These are phyloP conservation scores for Esperia sulphurella DNA, from an alignment of 2,888 invertebrate species.

Conservation along the genomic window DNA sequence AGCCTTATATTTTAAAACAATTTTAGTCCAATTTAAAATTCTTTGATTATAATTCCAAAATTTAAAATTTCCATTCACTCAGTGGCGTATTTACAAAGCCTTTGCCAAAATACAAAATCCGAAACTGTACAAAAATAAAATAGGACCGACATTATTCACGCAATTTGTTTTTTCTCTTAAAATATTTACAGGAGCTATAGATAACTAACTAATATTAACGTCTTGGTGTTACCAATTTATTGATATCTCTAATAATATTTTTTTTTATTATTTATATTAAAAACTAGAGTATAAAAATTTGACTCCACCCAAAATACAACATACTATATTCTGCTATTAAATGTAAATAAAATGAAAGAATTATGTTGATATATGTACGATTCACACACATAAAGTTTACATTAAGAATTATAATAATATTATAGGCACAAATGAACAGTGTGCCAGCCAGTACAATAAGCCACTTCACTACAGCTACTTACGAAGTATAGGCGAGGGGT, in stretches of 20 bases:
- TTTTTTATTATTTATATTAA: conserved; percentile 28
- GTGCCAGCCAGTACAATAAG: conserved; percentile 51
- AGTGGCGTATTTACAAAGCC: conserved; percentile 31
- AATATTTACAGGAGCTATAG: conserved; percentile 50
- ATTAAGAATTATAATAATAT: conserved; percentile 42
- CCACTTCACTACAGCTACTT: conserved; percentile 51
- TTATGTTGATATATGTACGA: conserved; percentile 30
- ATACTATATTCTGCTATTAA: conserved; percentile 45
- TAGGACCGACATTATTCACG: conserved; percentile 27
- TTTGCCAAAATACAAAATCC: conserved; percentile 6
- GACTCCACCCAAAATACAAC: conserved; percentile 52
- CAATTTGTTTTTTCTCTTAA: conserved; percentile 23
- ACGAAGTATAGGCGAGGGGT: conserved; percentile 64
- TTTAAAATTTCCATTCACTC: conserved; percentile 13
- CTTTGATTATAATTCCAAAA: neutral
- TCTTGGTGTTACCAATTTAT: conserved; percentile 68
- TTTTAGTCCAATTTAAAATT: neutral
- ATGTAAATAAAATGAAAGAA: conserved; percentile 33
- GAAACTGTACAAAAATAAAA: conserved; percentile 49
- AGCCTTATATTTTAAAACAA: neutral
- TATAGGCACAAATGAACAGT: conserved; percentile 72
- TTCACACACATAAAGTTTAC: conserved; percentile 42
- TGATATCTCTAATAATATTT: conserved; percentile 43
- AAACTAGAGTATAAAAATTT: conserved; percentile 66
- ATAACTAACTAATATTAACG: conserved; percentile 41